Conservation (phyloP, 92 coral and sea anemone species). For the Phenganax subtilis region DNA sequence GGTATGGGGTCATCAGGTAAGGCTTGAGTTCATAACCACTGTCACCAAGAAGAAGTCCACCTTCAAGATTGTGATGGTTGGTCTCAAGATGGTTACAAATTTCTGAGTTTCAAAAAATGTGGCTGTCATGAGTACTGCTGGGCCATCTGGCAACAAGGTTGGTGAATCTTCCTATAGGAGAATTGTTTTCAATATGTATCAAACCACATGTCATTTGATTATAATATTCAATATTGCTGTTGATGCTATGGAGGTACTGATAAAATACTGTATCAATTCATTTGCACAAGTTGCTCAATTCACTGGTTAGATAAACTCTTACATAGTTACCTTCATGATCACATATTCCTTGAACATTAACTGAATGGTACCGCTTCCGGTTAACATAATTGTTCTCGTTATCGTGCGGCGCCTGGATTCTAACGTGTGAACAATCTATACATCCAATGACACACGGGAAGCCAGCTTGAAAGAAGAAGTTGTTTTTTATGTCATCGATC, state of each 20-base stretch:
- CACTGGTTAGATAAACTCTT: not conserved
- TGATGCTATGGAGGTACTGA: not conserved
- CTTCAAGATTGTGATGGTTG: conserved; percentile 40
- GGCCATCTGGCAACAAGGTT: conserved; percentile 56
- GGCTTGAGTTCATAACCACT: conserved; percentile 60
- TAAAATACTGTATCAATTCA: not conserved
- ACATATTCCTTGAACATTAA: conserved; percentile 5
- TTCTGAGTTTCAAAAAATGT: conserved; percentile 17
- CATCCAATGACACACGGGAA: not conserved
- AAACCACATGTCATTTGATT: not conserved
- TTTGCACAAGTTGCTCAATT: not conserved
- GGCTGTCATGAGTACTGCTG: conserved; percentile 41
- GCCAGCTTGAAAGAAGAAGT: not conserved
- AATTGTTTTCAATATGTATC: not conserved
- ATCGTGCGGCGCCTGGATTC: not conserved
- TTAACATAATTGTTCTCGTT: conserved; percentile 18
- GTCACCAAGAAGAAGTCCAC: conserved; percentile 58
- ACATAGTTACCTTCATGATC: not conserved
- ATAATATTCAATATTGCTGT: not conserved
- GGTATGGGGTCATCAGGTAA: conserved; percentile 59
- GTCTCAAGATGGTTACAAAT: conserved; percentile 44
- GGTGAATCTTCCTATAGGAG: conserved; percentile 55
- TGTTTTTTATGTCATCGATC: not conserved
- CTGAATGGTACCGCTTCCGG: not conserved
- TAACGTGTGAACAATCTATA: conserved; percentile 8